Evolutionary conservation across 2,113 vertebrate species (phyloP).

Genomic region (Copsychus sechellarum): DNA sequence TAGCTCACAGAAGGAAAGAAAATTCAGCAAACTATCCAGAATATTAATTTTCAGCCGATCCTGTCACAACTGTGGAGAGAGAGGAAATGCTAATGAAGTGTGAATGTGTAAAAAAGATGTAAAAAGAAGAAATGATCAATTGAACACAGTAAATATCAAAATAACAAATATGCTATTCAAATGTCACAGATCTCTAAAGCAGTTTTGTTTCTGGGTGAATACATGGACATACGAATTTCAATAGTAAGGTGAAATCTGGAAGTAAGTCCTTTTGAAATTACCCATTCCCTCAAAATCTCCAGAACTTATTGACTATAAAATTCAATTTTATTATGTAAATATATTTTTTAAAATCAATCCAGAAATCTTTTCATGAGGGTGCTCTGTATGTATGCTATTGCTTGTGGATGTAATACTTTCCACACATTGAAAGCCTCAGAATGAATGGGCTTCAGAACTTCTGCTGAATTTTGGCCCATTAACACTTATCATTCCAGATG

Average conservation of each 20-base stretch:
- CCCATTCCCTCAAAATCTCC: not conserved
- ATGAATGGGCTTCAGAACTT: not conserved
- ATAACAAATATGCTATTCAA: not conserved
- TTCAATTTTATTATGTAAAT: not conserved
- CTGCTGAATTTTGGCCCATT: not conserved
- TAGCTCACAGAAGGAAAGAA: not conserved
- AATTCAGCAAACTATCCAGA: not conserved
- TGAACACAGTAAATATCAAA: not conserved
- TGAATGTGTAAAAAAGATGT: not conserved
- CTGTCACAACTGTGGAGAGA: not conserved
- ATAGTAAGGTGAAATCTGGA: not conserved
- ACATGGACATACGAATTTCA: accelerated
- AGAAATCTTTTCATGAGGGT: not conserved
- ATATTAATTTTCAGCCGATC: not conserved
- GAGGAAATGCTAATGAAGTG: not conserved
- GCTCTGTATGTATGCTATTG: not conserved
- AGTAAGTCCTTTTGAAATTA: not conserved
- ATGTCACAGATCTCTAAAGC: not conserved
- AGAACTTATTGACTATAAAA: not conserved
- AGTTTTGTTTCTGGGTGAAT: not conserved
- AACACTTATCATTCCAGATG: not conserved
- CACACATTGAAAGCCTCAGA: not conserved
- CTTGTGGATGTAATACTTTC: not conserved
- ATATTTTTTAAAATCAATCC: not conserved
- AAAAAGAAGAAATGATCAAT: not conserved